Conservation (phyloP, 1,140 invertebrate species). For the Drosophila dunni region DNA sequence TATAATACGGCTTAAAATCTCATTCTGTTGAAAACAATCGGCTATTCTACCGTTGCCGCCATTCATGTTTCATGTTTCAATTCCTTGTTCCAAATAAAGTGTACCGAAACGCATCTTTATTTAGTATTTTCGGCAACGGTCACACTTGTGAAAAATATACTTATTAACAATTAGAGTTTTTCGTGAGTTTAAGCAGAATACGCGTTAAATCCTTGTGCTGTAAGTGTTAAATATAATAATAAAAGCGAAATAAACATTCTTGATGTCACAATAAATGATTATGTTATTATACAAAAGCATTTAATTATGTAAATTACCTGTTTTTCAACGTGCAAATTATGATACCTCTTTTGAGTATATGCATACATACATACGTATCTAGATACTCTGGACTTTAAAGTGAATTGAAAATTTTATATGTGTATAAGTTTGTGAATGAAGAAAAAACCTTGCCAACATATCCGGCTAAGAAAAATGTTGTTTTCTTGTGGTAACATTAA, state of each 20-base stretch:
- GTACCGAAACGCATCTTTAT: background rate
- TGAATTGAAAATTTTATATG: background rate
- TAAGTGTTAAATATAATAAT: conserved; percentile 10
- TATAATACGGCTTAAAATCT: too few relatives aligned
- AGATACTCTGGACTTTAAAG: conserved; percentile 3
- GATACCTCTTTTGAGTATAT: background rate
- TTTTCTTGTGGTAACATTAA: background rate
- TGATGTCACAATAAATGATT: background rate
- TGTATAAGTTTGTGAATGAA: conserved; percentile 1
- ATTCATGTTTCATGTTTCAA: background rate
- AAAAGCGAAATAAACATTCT: background rate
- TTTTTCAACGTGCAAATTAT: background rate
- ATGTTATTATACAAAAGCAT: background rate
- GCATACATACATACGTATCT: conserved; percentile 15
- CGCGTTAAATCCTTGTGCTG: conserved; percentile 12
- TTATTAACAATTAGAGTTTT: conserved; percentile 22
- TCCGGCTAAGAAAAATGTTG: background rate
- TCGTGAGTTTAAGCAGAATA: conserved; percentile 12
- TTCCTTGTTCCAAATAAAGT: background rate
- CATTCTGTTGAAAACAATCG: too few relatives aligned
- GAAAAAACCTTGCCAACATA: background rate
- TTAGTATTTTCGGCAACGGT: conserved; percentile 4
- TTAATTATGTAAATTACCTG: background rate
- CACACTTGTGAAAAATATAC: conserved; percentile 17
- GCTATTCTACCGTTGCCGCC: too few relatives aligned